These are phyloP conservation scores for Lophura nycthemera DNA, from an alignment of 2,113 vertebrate species.

Conservation along the genomic window DNA sequence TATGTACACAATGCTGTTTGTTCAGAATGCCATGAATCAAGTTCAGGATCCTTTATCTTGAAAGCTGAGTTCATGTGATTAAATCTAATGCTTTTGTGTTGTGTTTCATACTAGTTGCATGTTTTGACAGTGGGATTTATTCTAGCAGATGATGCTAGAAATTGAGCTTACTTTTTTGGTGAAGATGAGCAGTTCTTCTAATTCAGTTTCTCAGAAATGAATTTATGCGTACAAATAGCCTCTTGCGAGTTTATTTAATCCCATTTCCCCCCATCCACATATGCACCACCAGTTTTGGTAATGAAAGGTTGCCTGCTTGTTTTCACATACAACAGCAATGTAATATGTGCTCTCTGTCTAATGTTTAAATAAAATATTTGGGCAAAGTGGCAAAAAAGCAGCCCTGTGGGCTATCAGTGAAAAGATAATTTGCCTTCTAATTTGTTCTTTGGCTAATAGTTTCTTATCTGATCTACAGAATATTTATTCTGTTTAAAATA, in stretches of 20 bases:
- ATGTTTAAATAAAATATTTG: constrained; percentile 42
- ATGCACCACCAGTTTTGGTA: background rate
- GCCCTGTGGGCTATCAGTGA: background rate
- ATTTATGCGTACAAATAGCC: background rate
- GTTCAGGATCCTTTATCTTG: background rate
- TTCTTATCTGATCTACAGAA: background rate
- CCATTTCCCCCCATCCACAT: background rate
- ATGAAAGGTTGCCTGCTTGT: background rate
- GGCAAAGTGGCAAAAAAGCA: constrained; percentile 13
- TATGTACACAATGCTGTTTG: background rate
- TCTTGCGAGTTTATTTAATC: background rate
- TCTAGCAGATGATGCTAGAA: background rate
- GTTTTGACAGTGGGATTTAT: background rate
- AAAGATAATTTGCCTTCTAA: background rate
- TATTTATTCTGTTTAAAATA: constrained; percentile 3
- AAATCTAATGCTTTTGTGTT: constrained; percentile 3
- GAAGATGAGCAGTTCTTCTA: background rate
- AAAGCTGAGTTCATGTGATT: background rate
- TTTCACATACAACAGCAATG: background rate
- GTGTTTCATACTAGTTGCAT: constrained; percentile 1
- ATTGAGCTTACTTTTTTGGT: background rate
- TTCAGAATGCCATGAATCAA: background rate
- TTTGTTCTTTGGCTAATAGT: background rate
- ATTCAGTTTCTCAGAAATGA: constrained; percentile 5
- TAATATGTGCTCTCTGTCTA: background rate